phyloP scores from a whole-genome alignment of 2,888 invertebrate species.

The Drosophila macrothrix region DNA sequence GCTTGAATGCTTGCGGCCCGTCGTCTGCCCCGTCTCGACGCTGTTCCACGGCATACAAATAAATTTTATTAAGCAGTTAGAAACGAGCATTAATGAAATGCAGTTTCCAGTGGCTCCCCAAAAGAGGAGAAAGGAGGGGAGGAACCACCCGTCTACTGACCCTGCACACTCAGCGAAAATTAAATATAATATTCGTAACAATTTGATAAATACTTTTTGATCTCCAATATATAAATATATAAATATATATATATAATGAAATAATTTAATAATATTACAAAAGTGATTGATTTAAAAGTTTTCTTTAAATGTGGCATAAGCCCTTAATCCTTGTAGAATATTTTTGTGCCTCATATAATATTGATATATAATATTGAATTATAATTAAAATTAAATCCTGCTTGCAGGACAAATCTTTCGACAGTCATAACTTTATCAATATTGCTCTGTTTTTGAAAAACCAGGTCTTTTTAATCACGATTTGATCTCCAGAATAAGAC shows the following conservation, averaged over 20 bases:
- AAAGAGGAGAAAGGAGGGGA: not conserved
- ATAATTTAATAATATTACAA: not conserved
- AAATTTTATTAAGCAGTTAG: slow-evolving; percentile 82
- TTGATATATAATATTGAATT: too few relatives aligned
- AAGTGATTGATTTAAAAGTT: not conserved
- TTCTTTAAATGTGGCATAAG: not conserved
- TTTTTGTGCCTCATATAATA: too few relatives aligned
- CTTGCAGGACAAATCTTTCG: not conserved
- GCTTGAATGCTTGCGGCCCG: slow-evolving; percentile 44
- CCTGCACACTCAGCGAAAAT: not conserved
- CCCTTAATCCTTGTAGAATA: too few relatives aligned
- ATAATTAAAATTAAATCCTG: not conserved
- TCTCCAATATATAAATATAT: not conserved
- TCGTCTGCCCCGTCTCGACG: slow-evolving; percentile 15
- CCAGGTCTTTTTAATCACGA: too few relatives aligned
- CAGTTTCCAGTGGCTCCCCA: slow-evolving; percentile 32
- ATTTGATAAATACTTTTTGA: not conserved
- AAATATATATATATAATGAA: not conserved
- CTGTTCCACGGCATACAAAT: slow-evolving; percentile 64
- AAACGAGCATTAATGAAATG: slow-evolving; percentile 77
- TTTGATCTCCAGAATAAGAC: too few relatives aligned
- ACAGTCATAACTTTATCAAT: not conserved
- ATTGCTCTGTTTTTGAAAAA: too few relatives aligned
- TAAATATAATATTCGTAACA: fast-evolving
- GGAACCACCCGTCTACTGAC: slow-evolving; percentile 6